A percentile compares a stretch with the other conserved stretches of the same genome.
Conservation (phyloP, 2,797 vertebrate genomes). For the Chelidonichthys spinosus region DNA sequence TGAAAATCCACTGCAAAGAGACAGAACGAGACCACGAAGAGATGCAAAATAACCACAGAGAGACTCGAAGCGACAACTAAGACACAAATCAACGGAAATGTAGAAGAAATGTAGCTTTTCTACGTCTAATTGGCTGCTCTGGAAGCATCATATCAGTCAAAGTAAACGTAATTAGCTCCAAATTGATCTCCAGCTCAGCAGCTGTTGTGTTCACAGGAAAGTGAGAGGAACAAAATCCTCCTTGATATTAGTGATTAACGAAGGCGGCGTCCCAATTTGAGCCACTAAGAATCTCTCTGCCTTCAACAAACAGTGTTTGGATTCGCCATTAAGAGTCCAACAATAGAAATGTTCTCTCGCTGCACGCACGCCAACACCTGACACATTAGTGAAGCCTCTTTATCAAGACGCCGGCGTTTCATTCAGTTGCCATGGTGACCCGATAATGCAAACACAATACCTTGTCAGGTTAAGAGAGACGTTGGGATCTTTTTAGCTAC, state of each 20-base stretch:
- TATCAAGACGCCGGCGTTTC: constrained; percentile 29
- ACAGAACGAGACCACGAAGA: neutral
- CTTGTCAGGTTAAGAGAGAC: constrained; percentile 42
- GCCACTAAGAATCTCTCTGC: constrained; percentile 42
- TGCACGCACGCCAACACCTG: constrained; percentile 15
- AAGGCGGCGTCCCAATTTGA: constrained; percentile 59
- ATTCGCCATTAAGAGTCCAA: constrained; percentile 50
- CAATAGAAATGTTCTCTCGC: constrained; percentile 16
- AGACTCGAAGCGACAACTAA: neutral
- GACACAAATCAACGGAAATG: neutral
- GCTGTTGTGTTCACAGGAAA: constrained; percentile 37
- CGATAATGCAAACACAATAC: constrained; percentile 54
- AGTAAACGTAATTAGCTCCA: constrained; percentile 38
- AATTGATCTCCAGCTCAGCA: constrained; percentile 24
- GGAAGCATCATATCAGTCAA: constrained; percentile 20
- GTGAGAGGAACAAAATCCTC: constrained; percentile 42
- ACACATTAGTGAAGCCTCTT: constrained; percentile 12
- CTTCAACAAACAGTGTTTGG: constrained; percentile 58
- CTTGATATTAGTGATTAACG: constrained; percentile 47
- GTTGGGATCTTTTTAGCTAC: constrained; percentile 67
- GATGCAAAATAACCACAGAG: neutral
- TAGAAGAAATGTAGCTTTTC: neutral
- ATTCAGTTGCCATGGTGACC: constrained; percentile 72
- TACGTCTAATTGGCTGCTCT: neutral
- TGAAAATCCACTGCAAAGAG: neutral